These are phyloP conservation scores for Ondatra zibethicus DNA, from an alignment of 2,113 vertebrate genomes.

Conservation along the genomic window DNA sequence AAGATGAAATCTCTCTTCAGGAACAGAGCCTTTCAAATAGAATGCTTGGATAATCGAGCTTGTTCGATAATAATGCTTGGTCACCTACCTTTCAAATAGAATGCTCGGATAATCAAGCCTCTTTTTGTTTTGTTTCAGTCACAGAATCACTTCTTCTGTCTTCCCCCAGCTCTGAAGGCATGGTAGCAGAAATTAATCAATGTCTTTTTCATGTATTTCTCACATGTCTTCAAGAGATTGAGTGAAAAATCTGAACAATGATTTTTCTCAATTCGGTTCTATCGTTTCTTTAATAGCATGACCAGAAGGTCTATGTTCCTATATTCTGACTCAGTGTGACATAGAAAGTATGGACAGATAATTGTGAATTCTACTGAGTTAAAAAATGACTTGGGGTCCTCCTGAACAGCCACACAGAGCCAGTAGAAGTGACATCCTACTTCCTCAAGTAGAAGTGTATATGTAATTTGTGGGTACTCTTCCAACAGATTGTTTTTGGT, in stretches of 20 bases:
- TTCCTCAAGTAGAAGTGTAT: not conserved
- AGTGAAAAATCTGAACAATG: slow-evolving; percentile 41
- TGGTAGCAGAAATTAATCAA: not conserved
- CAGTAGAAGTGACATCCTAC: not conserved
- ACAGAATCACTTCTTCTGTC: not conserved
- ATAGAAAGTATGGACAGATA: not conserved
- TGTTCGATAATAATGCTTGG: too few species aligned
- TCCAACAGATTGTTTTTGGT: not conserved
- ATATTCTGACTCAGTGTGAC: not conserved
- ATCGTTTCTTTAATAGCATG: not conserved
- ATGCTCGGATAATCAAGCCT: not conserved
- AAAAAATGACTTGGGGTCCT: too few species aligned
- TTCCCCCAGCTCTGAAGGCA: not conserved
- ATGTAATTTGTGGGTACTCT: not conserved
- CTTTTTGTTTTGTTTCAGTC: not conserved
- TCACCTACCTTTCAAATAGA: not conserved
- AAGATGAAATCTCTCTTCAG: not conserved
- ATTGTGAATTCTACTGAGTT: not conserved
- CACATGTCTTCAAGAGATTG: not conserved
- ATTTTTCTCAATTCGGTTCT: slow-evolving; percentile 10
- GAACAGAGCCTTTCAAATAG: not conserved
- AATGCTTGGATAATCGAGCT: not conserved
- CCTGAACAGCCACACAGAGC: too few species aligned
- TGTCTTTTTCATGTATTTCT: not conserved
- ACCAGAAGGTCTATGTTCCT: not conserved